Evolutionary conservation across 2,888 invertebrate genomes (phyloP).

Genomic region (Gortyna flavago): DNA sequence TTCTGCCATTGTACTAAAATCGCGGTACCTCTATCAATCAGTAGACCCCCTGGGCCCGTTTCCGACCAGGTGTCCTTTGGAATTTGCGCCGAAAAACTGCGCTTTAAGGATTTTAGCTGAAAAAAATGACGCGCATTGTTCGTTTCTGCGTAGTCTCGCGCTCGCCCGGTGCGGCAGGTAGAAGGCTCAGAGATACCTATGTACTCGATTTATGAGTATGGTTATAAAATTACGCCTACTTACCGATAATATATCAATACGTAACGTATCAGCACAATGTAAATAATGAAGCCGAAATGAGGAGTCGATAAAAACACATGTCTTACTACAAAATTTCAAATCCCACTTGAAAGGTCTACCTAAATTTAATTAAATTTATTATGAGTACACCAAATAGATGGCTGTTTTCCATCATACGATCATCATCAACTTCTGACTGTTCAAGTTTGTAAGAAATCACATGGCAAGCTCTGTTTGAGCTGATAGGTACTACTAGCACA

Average conservation of each 20-base stretch:
- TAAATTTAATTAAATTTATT: neutral
- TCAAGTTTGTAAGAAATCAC: too few relatives aligned
- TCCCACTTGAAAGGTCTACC: too few relatives aligned
- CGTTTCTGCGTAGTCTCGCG: slow-evolving; percentile 84
- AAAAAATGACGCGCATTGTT: slow-evolving; percentile 86
- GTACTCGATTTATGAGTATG: slow-evolving; percentile 69
- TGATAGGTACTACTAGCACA: neutral
- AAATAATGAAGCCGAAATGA: neutral
- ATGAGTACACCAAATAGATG: neutral
- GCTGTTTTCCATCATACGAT: neutral
- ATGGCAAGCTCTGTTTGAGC: neutral
- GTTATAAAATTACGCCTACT: slow-evolving; percentile 65
- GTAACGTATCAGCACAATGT: neutral
- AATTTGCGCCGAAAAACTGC: slow-evolving; percentile 88
- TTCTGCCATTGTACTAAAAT: slow-evolving; percentile 79
- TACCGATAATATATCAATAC: neutral
- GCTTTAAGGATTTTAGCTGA: slow-evolving; percentile 81
- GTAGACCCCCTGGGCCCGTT: slow-evolving; percentile 88
- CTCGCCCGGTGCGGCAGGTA: slow-evolving; percentile 80
- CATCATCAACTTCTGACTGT: neutral
- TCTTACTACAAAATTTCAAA: neutral
- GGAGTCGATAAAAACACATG: neutral
- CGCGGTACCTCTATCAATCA: slow-evolving; percentile 88
- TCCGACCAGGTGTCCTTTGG: slow-evolving; percentile 90
- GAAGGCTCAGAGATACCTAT: slow-evolving; percentile 66